phyloP scores from a whole-genome alignment of 2,888 invertebrate genomes.

The Scaptomyza parva region DNA sequence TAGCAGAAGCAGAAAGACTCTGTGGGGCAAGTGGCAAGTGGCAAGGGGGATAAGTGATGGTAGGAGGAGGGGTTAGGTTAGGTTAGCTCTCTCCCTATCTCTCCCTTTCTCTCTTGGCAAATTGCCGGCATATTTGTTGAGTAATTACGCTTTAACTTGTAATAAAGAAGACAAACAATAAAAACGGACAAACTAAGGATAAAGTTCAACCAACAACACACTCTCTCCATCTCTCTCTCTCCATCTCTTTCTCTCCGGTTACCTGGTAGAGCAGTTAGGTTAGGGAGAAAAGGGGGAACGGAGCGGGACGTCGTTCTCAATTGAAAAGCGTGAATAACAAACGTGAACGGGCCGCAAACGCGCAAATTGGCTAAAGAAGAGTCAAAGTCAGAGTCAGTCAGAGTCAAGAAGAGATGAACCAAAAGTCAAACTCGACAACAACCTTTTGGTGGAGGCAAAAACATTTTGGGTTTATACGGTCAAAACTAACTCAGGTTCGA shows the following conservation, averaged over 20 bases:
- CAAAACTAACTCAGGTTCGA: too few species aligned
- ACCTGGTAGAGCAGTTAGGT: neutral
- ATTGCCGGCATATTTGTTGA: conserved; percentile 81
- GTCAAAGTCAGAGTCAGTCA: conserved; percentile 67
- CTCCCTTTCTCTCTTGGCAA: too few species aligned
- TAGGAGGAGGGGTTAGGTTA: conserved; percentile 11
- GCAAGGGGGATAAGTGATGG: neutral
- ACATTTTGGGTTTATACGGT: too few species aligned
- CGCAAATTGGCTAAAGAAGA: conserved; percentile 73
- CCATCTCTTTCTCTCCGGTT: neutral
- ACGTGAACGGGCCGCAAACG: conserved; percentile 70
- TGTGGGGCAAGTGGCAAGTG: neutral
- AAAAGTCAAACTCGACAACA: too few species aligned
- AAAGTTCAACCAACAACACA: too few species aligned
- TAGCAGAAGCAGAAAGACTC: conserved; percentile 6
- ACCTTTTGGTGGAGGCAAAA: too few species aligned
- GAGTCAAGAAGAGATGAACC: conserved; percentile 12
- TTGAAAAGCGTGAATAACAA: conserved; percentile 79
- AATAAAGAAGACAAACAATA: conserved; percentile 83
- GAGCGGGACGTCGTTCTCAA: conserved; percentile 57
- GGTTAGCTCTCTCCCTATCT: conserved; percentile 50
- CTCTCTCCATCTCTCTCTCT: neutral
- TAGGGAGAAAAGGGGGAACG: neutral
- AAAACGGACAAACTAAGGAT: conserved; percentile 65
- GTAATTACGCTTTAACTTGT: conserved; percentile 82